Conservation (phyloP, 2,113 vertebrate genomes). For the Cromileptes altivelis region DNA sequence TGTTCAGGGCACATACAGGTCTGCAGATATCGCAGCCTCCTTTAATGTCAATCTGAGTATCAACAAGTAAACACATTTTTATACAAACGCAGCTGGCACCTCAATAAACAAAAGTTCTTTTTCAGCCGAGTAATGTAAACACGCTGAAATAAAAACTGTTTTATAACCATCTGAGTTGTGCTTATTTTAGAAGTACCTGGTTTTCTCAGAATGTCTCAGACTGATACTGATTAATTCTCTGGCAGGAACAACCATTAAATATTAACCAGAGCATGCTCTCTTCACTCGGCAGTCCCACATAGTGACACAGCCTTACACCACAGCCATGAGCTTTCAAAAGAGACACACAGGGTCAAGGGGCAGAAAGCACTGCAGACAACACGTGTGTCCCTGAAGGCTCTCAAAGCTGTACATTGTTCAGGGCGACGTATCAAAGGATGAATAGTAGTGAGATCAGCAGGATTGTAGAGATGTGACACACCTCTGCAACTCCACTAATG, state of each 20-base stretch:
- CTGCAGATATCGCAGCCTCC: not conserved
- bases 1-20: not conserved
- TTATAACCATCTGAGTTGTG: not conserved
- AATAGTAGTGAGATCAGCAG: slow-evolving; percentile 22
- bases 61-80: not conserved
- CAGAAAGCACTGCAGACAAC: slow-evolving; percentile 38
- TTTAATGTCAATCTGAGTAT: not conserved
- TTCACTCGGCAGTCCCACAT: slow-evolving; percentile 62
- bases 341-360: slow-evolving; percentile 62
- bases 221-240: slow-evolving; percentile 61
- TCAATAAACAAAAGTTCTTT: not conserved
- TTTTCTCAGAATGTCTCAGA: slow-evolving; percentile 50
- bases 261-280: slow-evolving; percentile 78
- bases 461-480: not conserved
- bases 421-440: not conserved
- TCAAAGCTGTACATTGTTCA: slow-evolving; percentile 9
- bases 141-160: slow-evolving; percentile 14
- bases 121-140: not conserved
- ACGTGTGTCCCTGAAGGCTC: slow-evolving; percentile 29
- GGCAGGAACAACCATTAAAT: slow-evolving; percentile 73
- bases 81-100: not conserved
- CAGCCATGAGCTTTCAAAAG: slow-evolving; percentile 17
- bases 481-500: not conserved
- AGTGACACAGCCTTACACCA: slow-evolving; percentile 50
- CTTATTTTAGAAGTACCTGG: not conserved